Evolutionary conservation across 92 coral and sea anemone genomes (phyloP), one percentile per base, ranked within the genome.

Genomic region (Porites rus): DNA sequence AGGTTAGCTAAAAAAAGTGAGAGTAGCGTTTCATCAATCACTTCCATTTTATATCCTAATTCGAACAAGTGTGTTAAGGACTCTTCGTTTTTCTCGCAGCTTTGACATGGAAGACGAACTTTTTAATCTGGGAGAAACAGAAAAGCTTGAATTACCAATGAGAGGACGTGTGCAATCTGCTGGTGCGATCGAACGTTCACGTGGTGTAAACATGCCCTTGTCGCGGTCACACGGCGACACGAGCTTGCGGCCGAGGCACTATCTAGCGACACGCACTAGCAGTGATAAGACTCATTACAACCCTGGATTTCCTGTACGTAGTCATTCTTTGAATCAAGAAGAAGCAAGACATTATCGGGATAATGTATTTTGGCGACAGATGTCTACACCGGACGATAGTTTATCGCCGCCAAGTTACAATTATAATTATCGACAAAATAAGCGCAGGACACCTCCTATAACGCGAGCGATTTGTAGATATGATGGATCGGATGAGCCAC

Each of bases 401-500:
- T 67, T 51, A 13, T 67, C 88, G 72, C 74, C 88, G 51, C 69
- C 25, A 60, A 72, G 63, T 70, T 67, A 76, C 83, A 65, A 85
- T 69, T 66, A 71, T 17, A 85, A 77, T 61, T 76, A 52, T 56
- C 66, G 69, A 85, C 82, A 76, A 22, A 85, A 76, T 65, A 85
- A 86, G 69, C 88, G 88, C 62, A 89, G 68, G 64, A 89, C 93
- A 7, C 93, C 95, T 25, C 95, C 95, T 63, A 1, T 77, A 59
- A n/a, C 65, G 58, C 75, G 83, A 18, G 10, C 88, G 38, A 51
- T 70, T 59, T 91, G 88, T 75, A 91, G 93, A 52, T 84, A 84
- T 75, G 93, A 87, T 69, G 93, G 79, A 8, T 79, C 68, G 74
- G 93, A 88, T 6, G 88, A 85, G 69, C 98, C 98, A 17, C 93